Base-by-base conservation (phyloP, 2,113 vertebrate genomes). In the Serinus canaria region DNA sequence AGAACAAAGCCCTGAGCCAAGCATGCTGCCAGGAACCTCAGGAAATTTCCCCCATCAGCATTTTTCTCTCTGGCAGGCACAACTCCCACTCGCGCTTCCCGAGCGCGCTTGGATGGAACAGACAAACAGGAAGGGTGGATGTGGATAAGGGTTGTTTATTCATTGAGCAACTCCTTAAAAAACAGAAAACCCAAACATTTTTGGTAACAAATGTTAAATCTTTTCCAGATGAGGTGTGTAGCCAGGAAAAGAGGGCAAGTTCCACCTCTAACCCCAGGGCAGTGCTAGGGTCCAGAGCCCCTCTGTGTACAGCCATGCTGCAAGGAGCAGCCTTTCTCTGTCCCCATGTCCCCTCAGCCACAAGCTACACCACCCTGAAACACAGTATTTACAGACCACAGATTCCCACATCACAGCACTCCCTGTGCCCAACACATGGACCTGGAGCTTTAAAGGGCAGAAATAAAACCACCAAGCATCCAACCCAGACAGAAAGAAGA, bases 191-290 rank as follows among this genome's bases (percentile, higher is more conserved):
- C 43, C 55, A 82, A 94, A 96, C 95, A 41, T 97, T 98, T 97
- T 98, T 97, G 97, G 98, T 97, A 97, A 97, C 95, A 97, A 97
- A 97, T 87, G 82, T 89, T 79, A 60, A 97, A 94, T 96, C 94
- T 95, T 97, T 94, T 95, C 91, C 87, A 87, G 90, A 41, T 49
- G 87, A 94, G 74, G 70, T 58, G 78, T 85, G 85, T 60, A 82
- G 74, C 67, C 39, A 73, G 62, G 81, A 73, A 83, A 83, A 83
- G 70, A 77, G 74, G 24, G 82, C 7, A 2, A 44, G 53, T 92
- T 79, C 27, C 67, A 80, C 74, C 84, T 87, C 83, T 94, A 59
- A 27, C 31, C 55, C 4, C 0, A 31, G 83, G 43, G 70, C 3
- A 2, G 69, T 37, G 37, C 35, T 58, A 18, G 68, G 52, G 22